Evolutionary conservation across 2,888 invertebrate genomes (phyloP), one percentile per base, ranked within the genome.

Genomic region (Ganaspis brasiliensis): DNA sequence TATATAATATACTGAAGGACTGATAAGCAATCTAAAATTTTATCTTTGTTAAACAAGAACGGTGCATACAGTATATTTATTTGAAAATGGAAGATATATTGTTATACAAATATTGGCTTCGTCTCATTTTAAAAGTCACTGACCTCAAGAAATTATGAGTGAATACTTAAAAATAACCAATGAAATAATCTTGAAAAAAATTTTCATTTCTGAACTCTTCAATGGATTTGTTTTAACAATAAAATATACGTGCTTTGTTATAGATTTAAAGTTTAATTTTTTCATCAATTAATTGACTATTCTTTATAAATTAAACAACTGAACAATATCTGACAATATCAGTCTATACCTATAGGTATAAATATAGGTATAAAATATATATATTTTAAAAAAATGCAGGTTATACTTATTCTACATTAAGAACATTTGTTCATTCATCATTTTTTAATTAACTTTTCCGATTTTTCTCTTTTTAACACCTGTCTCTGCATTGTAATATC

Each of bases 61-160:
- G 9, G 21, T 45, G n/a, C n/a, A 24, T 8, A n/a, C n/a, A n/a
- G n/a, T 4, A 45, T n/a, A 67, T 67, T 45, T 2, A 9, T 14
- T 14, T 67, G 40, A 45, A 24, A 67, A 14, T 63, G 35, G 21
- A 63, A 63, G 37, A n/a, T 45, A n/a, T 45, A 61, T 61, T 16
- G 24, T 24, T 24, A 21, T 9, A n/a, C 9, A 67, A 67, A 67
- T 67, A 24, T 67, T 67, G 45, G 45, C 45, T 24, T 67, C n/a
- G 4, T 35, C 19, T 35, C 19, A 61, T 35, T 12, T 16, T 12
- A 16, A 0, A 16, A 35, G 19, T 19, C 35, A 35, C 31, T 61
- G 12, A 61, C 19, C 35, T 37, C 19, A 10, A 37, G 21, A 31
- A 35, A 8, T 16, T 35, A 16, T 5, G 40, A 35, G 35, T 35